Conservation (phyloP, 2,888 invertebrate species). For the Drosophila nigricruria region DNA sequence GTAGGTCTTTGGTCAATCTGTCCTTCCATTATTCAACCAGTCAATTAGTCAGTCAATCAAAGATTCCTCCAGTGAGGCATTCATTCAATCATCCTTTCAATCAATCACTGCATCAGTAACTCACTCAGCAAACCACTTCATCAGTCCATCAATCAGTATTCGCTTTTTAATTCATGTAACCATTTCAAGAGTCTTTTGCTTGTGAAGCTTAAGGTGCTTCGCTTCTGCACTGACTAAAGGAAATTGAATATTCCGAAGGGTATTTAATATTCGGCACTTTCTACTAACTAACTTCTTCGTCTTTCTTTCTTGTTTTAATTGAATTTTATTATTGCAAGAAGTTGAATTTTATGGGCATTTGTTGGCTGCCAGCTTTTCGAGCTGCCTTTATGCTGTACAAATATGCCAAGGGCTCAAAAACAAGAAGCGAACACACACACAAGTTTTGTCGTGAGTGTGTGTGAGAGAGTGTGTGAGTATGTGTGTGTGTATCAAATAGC, state of each 20-base stretch:
- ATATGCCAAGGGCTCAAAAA: conserved; percentile 30
- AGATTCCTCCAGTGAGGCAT: background rate
- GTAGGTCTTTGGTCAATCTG: background rate
- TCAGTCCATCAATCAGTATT: background rate
- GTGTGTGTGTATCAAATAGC: conserved; percentile 41
- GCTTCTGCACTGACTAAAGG: background rate
- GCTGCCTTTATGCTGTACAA: conserved; percentile 27
- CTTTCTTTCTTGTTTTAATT: conserved; percentile 29
- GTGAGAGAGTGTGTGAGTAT: conserved; percentile 1
- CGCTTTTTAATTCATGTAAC: background rate
- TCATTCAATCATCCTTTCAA: background rate
- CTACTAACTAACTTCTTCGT: background rate
- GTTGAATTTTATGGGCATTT: conserved; percentile 38
- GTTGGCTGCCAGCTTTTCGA: conserved; percentile 22
- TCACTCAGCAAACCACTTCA: background rate
- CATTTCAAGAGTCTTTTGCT: background rate
- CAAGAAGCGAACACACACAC: conserved; percentile 8
- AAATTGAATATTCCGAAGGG: background rate
- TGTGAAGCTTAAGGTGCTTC: background rate
- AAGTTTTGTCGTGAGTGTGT: background rate
- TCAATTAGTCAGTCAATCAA: background rate
- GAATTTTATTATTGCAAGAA: conserved; percentile 46
- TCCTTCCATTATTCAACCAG: background rate
- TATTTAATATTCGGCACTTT: background rate
- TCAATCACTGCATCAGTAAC: background rate